Conservation (phyloP, 2,113 vertebrate genomes). For the Poeciliopsis occidentalis region DNA sequence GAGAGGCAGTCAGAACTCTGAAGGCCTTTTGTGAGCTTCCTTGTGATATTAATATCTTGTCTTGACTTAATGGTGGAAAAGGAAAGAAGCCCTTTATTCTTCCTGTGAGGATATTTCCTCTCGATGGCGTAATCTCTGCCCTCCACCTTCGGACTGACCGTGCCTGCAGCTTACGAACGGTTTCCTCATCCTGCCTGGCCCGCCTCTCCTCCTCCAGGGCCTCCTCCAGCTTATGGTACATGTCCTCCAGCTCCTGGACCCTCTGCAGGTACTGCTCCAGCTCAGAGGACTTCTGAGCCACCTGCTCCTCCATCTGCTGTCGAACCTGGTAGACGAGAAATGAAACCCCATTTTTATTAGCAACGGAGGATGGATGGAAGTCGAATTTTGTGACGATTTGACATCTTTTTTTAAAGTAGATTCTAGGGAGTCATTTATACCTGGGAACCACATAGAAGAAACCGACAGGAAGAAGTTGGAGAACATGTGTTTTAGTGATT, state of each 20-base stretch:
- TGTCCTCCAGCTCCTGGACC: slow-evolving; percentile 90
- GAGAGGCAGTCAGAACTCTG: background rate
- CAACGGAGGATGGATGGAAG: background rate
- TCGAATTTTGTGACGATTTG: too few relatives aligned
- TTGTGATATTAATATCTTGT: background rate
- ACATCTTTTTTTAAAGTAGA: too few relatives aligned
- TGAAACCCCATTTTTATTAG: background rate
- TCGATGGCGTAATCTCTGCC: background rate
- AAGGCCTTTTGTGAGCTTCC: background rate
- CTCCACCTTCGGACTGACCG: slow-evolving; percentile 75
- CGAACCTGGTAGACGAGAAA: slow-evolving; percentile 82
- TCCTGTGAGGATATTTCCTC: background rate
- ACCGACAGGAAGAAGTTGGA: too few relatives aligned
- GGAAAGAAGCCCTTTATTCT: background rate
- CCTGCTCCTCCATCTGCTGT: slow-evolving; percentile 94
- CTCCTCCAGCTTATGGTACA: slow-evolving; percentile 91
- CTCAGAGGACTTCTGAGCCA: slow-evolving; percentile 94
- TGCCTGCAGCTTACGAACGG: slow-evolving; percentile 89
- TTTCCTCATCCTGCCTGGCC: slow-evolving; percentile 93
- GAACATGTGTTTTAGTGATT: too few relatives aligned
- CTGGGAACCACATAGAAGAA: too few relatives aligned
- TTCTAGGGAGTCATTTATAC: too few relatives aligned
- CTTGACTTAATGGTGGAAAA: background rate
- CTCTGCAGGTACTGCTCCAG: slow-evolving; percentile 94
- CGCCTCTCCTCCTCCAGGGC: slow-evolving; percentile 92